Evolutionary conservation across 1,140 invertebrate species (phyloP), one percentile per base, ranked within the genome.

Genomic region (Adelges cooleyi): DNA sequence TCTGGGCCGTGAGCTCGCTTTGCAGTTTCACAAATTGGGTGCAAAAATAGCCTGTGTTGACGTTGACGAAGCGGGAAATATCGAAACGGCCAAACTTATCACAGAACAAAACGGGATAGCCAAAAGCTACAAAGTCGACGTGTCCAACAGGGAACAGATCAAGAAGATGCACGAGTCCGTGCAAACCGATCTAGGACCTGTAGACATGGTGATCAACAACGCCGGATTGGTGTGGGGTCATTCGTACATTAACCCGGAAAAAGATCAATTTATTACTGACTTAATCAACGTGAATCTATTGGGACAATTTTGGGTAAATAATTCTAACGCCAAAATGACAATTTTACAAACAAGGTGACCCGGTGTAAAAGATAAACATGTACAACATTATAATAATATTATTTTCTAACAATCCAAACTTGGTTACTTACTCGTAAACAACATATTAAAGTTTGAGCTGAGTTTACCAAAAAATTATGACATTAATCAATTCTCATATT

Each of bases 21-120:
- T 83, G 65, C 78, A 83, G 69, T 74, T 87, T 52, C 78, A 81
- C 9, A 75, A 77, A 38, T 72, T 82, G 22, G 84, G 84, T 48
- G 82, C 81, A 9, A 77, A 70, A 66, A 79, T 87, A 17, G 78
- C 85, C 23, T 84, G 84, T 68, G 78, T 86, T 17, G 86, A 88
- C 71, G 77, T 83, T 17, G 80, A 84, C 70, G 70, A 72, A 42
- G 69, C 74, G 42, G 76, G 72, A 50, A 82, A 81, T 69, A 69
- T 77, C 59, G 72, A 76, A 22, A 82, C 80, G 4, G 76, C 76
- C 22, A 71, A 76, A 52, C 68, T 72, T 17, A 73, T 75, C 2
- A 70, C 69, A n/a, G 69, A 72, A 38, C 50, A 70, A 25, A 38
- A 36, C 1, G 67, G 44, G 11, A 23, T 27, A 4, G 68, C 69